Evolutionary conservation across 1,140 invertebrate species (phyloP).

Genomic region (Tetragnatha versicolor): DNA sequence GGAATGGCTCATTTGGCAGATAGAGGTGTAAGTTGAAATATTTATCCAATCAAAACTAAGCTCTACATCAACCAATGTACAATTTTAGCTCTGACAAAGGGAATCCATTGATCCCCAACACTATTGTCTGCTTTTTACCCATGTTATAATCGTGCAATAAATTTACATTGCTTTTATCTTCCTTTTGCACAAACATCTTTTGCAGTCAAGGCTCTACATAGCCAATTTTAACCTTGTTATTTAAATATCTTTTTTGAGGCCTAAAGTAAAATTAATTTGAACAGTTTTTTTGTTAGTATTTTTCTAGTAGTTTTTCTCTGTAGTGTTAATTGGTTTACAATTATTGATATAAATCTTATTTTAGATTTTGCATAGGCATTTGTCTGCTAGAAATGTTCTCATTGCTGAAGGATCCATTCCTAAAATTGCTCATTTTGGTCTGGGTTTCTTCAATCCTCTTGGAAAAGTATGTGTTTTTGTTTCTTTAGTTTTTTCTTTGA

Average conservation of each 20-base stretch:
- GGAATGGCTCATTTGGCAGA: slow-evolving; percentile 74
- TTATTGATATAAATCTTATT: slow-evolving; percentile 60
- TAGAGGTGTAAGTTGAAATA: slow-evolving; percentile 63
- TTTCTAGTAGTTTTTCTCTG: neutral
- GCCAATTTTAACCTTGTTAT: neutral
- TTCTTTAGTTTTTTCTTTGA: too few relatives aligned
- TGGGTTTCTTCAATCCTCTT: slow-evolving; percentile 68
- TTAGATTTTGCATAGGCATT: slow-evolving; percentile 74
- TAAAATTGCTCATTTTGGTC: slow-evolving; percentile 77
- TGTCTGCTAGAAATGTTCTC: slow-evolving; percentile 76
- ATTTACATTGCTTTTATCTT: slow-evolving; percentile 26
- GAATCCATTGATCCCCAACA: too few relatives aligned
- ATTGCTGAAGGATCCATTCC: slow-evolving; percentile 71
- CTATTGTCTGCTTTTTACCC: too few relatives aligned
- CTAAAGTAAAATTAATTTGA: too few relatives aligned
- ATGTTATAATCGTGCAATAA: too few relatives aligned
- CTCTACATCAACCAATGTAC: too few relatives aligned
- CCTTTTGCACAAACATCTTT: slow-evolving; percentile 5
- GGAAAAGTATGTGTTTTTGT: slow-evolving; percentile 60
- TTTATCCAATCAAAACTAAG: too few relatives aligned
- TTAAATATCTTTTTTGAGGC: neutral
- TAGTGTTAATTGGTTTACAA: slow-evolving; percentile 12
- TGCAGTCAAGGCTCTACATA: too few relatives aligned
- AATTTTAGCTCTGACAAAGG: too few relatives aligned
- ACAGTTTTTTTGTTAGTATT: neutral